These are phyloP conservation scores for Frieseomelitta varia DNA, from an alignment of 1,140 invertebrate genomes.

Conservation along the genomic window DNA sequence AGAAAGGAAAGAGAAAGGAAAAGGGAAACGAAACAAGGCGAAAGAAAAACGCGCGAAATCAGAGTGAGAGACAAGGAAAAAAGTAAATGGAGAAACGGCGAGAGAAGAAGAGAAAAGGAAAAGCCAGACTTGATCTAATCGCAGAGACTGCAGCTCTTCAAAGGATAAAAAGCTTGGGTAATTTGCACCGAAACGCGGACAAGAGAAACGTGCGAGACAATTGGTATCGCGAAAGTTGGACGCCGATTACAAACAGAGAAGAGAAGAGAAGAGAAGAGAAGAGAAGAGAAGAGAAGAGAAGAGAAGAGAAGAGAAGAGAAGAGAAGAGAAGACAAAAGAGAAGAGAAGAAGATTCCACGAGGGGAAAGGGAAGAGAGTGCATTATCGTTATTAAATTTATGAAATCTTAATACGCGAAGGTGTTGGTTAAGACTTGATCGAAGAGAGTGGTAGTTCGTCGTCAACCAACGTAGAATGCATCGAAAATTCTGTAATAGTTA, in stretches of 20 bases:
- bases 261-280: not conserved
- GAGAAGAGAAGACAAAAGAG: not conserved
- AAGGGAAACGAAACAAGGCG: too few relatives aligned
- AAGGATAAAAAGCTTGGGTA: slow-evolving; percentile 67
- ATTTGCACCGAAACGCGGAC: slow-evolving; percentile 47
- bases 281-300: not conserved
- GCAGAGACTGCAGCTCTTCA: slow-evolving; percentile 55
- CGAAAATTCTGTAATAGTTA: slow-evolving; percentile 1
- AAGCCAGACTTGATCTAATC: slow-evolving; percentile 60
- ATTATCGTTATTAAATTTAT: slow-evolving; percentile 46
- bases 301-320: not conserved
- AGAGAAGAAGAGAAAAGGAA: slow-evolving; percentile 4
- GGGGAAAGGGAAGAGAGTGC: not conserved
- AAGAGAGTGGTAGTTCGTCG: not conserved
- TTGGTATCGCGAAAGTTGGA: slow-evolving; percentile 23
- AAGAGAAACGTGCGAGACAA: slow-evolving; percentile 34
- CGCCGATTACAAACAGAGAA: slow-evolving; percentile 11
- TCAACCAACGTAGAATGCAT: slow-evolving; percentile 9
- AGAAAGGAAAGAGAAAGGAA: too few relatives aligned
- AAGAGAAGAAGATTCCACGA: not conserved
- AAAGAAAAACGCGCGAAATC: slow-evolving; percentile 6
- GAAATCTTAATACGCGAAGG: slow-evolving; percentile 27
- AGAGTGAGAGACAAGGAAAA: slow-evolving; percentile 11
- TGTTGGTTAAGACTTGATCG: not conserved
- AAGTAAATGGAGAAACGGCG: slow-evolving; percentile 9